A percentile compares a stretch with the other conserved stretches of the same genome.
phyloP scores from a whole-genome alignment of 2,888 invertebrate genomes.

The Lymantria dispar region DNA sequence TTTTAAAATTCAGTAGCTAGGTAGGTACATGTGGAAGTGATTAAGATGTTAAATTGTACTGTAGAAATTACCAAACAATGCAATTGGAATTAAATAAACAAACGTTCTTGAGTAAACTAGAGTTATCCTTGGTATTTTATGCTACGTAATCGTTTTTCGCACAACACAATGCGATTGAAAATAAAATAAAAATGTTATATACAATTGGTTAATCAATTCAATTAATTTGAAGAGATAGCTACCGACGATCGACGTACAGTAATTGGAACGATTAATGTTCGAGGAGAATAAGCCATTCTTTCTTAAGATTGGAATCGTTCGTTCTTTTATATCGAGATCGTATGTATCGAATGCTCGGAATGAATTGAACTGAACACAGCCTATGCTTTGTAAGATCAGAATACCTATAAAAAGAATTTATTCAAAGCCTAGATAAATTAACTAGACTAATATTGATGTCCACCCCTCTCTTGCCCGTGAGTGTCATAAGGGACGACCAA shows the following conservation, averaged over 20 bases:
- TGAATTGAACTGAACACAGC: constrained; percentile 49
- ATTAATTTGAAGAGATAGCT: constrained; percentile 71
- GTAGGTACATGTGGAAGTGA: neutral
- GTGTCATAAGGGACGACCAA: no score
- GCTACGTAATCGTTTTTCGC: constrained; percentile 21
- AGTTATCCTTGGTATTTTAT: constrained; percentile 18
- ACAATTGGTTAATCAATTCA: constrained; percentile 77
- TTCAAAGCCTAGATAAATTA: constrained; percentile 18
- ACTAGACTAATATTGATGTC: neutral
- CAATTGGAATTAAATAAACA: constrained; percentile 19
- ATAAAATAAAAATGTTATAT: constrained; percentile 57
- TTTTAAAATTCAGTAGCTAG: no score
- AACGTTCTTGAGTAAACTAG: constrained; percentile 6
- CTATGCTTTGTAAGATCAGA: constrained; percentile 46
- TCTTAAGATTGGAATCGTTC: constrained; percentile 20
- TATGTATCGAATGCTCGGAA: constrained; percentile 60
- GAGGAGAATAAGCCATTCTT: constrained; percentile 60
- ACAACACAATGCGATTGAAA: constrained; percentile 48
- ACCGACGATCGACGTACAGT: constrained; percentile 54
- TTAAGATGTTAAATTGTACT: neutral
- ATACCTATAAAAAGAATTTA: constrained; percentile 40
- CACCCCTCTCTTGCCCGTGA: no score
- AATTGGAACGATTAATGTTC: constrained; percentile 73
- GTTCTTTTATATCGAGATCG: constrained; percentile 47
- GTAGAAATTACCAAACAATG: constrained; percentile 31